These are phyloP conservation scores for Mystacides longicornis DNA, from an alignment of 2,888 invertebrate species.

Conservation along the genomic window DNA sequence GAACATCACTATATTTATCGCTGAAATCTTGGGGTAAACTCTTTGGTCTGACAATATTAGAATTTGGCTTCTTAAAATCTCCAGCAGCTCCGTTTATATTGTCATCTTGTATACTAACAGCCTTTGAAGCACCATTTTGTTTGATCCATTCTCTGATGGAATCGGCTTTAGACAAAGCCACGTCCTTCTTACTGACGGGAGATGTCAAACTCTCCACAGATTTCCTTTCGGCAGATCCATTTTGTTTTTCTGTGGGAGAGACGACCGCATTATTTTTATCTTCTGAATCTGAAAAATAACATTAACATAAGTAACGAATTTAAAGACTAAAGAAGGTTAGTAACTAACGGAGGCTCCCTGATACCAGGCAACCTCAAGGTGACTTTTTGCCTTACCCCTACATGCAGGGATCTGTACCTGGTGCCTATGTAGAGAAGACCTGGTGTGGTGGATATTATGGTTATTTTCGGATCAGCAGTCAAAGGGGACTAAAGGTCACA, in stretches of 20 bases:
- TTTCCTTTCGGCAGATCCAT: constrained; percentile 9
- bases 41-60: constrained; percentile 20
- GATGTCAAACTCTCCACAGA: constrained; percentile 5
- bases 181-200: constrained; percentile 12
- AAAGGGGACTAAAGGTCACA: too few species aligned
- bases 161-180: constrained; percentile 20
- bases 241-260: not conserved
- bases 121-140: constrained; percentile 20
- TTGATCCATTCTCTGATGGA: constrained; percentile 25
- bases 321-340: too few species aligned
- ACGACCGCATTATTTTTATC: not conserved
- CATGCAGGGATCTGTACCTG: too few species aligned
- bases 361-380: too few species aligned
- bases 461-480: too few species aligned
- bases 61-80: constrained; percentile 11
- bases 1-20: constrained; percentile 24
- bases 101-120: constrained; percentile 18
- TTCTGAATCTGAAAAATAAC: not conserved
- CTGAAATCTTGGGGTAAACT: constrained; percentile 25
- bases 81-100: constrained; percentile 2
- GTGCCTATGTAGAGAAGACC: too few species aligned
- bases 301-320: not conserved
- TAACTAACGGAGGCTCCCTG: too few species aligned
- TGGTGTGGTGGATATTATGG: too few species aligned
- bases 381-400: too few species aligned